Conservation (phyloP, 2,888 invertebrate genomes). For the Syrista parreyssii region DNA sequence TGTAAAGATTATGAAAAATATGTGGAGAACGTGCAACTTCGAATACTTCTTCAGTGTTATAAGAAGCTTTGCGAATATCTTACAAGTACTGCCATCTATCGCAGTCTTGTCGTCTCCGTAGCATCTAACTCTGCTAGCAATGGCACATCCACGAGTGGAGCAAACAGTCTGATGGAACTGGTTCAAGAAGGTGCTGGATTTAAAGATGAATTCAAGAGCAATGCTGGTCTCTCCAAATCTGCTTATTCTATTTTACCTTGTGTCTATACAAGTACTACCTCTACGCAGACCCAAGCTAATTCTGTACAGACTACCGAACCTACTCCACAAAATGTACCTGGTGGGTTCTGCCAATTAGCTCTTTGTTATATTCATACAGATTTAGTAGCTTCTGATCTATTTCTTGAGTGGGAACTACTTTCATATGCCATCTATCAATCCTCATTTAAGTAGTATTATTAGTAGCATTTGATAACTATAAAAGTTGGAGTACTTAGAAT, state of each 20-base stretch:
- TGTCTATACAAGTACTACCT: conserved; percentile 75
- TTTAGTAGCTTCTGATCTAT: background rate
- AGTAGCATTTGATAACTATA: too few species aligned
- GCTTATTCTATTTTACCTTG: conserved; percentile 81
- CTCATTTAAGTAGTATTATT: too few species aligned
- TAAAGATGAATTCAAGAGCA: conserved; percentile 80
- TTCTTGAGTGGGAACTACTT: background rate
- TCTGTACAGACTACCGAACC: conserved; percentile 45
- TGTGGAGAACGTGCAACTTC: conserved; percentile 83
- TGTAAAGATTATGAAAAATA: conserved; percentile 88
- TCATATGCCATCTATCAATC: too few species aligned
- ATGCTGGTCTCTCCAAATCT: conserved; percentile 78
- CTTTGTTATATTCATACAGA: conserved; percentile 1
- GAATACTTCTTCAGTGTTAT: conserved; percentile 87
- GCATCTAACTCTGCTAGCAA: conserved; percentile 69
- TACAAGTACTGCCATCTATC: conserved; percentile 78
- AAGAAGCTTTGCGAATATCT: conserved; percentile 89
- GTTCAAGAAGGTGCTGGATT: conserved; percentile 85
- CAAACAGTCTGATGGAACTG: conserved; percentile 76
- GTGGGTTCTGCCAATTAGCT: conserved; percentile 31
- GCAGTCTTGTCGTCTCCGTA: conserved; percentile 67
- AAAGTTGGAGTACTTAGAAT: too few species aligned
- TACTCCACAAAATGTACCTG: conserved; percentile 49
- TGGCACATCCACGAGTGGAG: conserved; percentile 67
- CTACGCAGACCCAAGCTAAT: conserved; percentile 67